These are phyloP conservation scores for Poeciliopsis prolifica DNA, from an alignment of 2,113 vertebrate species.

Conservation along the genomic window DNA sequence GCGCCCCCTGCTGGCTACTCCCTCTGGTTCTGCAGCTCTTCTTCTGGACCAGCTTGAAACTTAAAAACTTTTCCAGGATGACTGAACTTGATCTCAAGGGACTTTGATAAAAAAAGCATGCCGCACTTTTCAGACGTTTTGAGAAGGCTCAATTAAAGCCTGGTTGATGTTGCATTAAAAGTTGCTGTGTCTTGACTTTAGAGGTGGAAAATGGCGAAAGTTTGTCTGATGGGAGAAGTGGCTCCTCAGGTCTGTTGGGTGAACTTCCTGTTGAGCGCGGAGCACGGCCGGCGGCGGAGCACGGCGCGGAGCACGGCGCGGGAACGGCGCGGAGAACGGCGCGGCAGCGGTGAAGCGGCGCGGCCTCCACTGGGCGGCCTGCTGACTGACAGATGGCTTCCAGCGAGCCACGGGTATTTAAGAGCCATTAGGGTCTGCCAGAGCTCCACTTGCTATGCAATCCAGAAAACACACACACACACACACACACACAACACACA, in stretches of 20 bases:
- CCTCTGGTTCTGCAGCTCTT: not conserved
- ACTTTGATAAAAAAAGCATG: too few relatives aligned
- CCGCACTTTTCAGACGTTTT: not conserved
- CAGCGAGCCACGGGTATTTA: conserved; percentile 66
- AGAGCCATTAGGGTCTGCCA: conserved; percentile 69
- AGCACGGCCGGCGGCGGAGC: too few relatives aligned
- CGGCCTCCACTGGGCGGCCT: conserved; percentile 23
- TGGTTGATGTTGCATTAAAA: too few relatives aligned
- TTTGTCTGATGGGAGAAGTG: not conserved
- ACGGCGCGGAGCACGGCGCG: too few relatives aligned
- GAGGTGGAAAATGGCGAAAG: not conserved
- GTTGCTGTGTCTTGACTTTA: not conserved
- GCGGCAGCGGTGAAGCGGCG: not conserved
- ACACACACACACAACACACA: conserved; percentile 31
- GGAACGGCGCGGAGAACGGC: too few relatives aligned
- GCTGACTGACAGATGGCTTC: conserved; percentile 72
- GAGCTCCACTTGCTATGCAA: conserved; percentile 63
- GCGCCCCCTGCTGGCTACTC: conserved; percentile 74
- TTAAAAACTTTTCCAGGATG: too few relatives aligned
- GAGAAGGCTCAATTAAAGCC: too few relatives aligned
- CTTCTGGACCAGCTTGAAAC: not conserved
- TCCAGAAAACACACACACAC: conserved; percentile 32
- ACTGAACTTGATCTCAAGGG: too few relatives aligned
- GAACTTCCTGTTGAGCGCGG: conserved; percentile 23
- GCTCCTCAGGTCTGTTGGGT: conserved; percentile 30